Percentiles rank a stretch among this genome's conserved stretches.
Evolutionary conservation across 2,797 vertebrate genomes (phyloP).

Genomic region (Acipenser transmontanus): DNA sequence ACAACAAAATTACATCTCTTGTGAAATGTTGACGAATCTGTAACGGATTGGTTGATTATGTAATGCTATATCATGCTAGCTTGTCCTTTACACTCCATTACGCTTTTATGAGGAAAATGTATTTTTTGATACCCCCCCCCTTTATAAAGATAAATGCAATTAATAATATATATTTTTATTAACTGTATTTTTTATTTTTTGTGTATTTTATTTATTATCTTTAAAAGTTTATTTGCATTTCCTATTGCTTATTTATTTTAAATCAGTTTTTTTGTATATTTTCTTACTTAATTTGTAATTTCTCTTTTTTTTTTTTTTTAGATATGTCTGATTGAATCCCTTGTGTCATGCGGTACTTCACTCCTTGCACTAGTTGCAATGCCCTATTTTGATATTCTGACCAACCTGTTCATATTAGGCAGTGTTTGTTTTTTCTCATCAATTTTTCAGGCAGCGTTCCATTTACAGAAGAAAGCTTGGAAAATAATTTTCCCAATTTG

Average conservation of each 20-base stretch:
- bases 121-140: too few species aligned
- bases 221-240: background rate
- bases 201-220: background rate
- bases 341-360: conserved; percentile 61
- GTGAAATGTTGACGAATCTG: too few species aligned
- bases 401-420: conserved; percentile 65
- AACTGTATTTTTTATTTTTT: background rate
- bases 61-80: too few species aligned
- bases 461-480: conserved; percentile 51
- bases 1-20: too few species aligned
- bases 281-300: background rate
- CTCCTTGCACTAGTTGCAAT: conserved; percentile 62
- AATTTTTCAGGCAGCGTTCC: conserved; percentile 51
- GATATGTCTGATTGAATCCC: conserved; percentile 54
- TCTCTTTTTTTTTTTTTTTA: conserved; percentile 29
- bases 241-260: background rate
- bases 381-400: conserved; percentile 67
- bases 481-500: conserved; percentile 63
- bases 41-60: too few species aligned
- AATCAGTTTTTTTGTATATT: background rate
- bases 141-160: too few species aligned
- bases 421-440: conserved; percentile 62
- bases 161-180: too few species aligned
- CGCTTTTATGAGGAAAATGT: too few species aligned
- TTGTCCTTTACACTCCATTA: too few species aligned